Conservation (phyloP, 2,888 invertebrate species). For the Lissocephala sabroskyi region DNA sequence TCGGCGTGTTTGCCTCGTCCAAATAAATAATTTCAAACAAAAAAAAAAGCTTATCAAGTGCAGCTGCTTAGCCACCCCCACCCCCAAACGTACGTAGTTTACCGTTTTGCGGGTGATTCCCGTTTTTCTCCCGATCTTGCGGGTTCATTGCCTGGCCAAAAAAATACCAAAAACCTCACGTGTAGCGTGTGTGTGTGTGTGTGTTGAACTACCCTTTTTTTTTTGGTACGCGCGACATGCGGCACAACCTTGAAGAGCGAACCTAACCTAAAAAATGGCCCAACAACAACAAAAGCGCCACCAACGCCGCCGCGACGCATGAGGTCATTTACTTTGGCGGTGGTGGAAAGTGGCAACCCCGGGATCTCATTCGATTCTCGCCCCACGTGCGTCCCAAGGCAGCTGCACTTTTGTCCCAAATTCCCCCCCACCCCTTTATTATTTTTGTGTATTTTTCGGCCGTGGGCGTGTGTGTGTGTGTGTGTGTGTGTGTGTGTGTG, state of each 20-base stretch:
- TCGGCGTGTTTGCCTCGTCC: background rate
- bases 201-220: too few relatives aligned
- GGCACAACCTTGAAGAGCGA: constrained; percentile 48
- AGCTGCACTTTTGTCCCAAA: constrained; percentile 41
- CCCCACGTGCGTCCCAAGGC: constrained; percentile 23
- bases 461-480: constrained; percentile 5
- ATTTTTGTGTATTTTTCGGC: constrained; percentile 16
- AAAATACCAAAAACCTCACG: too few relatives aligned
- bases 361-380: too few relatives aligned
- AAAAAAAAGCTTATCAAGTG: background rate
- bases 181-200: too few relatives aligned
- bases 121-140: too few relatives aligned
- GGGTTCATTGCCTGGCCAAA: too few relatives aligned
- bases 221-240: background rate
- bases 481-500: background rate
- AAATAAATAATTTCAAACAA: background rate
- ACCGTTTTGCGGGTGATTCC: too few relatives aligned
- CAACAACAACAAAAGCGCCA: constrained; percentile 18
- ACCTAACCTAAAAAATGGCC: constrained; percentile 50
- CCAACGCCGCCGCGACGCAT: constrained; percentile 21
- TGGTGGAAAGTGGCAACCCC: too few relatives aligned
- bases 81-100: too few relatives aligned
- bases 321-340: constrained; percentile 53
- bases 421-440: constrained; percentile 39
- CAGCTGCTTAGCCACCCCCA: too few relatives aligned